Base-by-base conservation (phyloP, 2,113 vertebrate species). In the Urocolius indicus region DNA sequence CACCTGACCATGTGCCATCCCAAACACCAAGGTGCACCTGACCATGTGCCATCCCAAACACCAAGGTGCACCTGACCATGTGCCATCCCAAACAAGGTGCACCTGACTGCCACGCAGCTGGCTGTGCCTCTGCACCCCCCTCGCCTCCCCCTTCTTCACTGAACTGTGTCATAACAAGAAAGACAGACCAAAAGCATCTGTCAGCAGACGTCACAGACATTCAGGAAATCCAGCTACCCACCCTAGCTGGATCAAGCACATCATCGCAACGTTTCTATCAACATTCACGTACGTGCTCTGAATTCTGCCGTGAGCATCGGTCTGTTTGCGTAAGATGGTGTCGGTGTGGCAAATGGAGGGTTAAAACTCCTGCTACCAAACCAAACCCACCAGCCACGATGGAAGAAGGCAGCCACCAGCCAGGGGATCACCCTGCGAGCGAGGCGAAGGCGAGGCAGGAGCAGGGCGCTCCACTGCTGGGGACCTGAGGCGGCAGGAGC, bases 301-400 rank as follows among this genome's bases (percentile, higher is more conserved):
- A 73, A 61, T 49, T 34, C 58, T 1, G 8, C 1, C 0, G 8
- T 0, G 6, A 52, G 54, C 2, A 11, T 8, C 9, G 0, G 18
- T 3, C 41, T 54, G 58, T 20, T 41, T 32, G 69, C 66, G 48
- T 41, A 2, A 17, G 52, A 11, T 38, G 0, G 34, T 1, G 82
- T 38, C 54, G 48, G 87, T 1, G 0, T 1, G 23, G 94, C 17
- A 5, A 22, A 63, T 79, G n/a, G 30, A 90, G 59, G 49, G 63
- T 46, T 78, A 75, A 91, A 68, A 4, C 32, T 49, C 72, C 79
- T 45, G 89, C 59, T 15, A 45, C 57, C 9, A 2, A 68, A 17
- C 52, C 15, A 41, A 61, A 45, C 62, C 82, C n/a, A 67, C n/a
- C 85, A 68, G 71, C 62, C 63, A 66, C 83, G 68, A 43, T 76